Evolutionary conservation across 2,888 invertebrate genomes (phyloP).

Genomic region (Dilophus febrilis): DNA sequence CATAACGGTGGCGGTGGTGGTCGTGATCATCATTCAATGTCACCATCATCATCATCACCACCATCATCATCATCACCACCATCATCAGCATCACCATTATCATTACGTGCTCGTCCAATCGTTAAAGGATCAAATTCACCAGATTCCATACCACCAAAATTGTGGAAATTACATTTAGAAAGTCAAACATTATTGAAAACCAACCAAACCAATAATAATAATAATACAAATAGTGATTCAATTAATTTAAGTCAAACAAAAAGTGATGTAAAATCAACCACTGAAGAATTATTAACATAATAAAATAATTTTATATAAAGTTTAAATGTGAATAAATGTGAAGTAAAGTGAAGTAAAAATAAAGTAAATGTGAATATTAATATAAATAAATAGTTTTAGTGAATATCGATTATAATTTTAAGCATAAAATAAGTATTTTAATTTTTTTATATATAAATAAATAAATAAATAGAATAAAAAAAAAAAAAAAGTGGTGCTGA

Average conservation of each 20-base stretch:
- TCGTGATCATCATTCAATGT: constrained; percentile 1
- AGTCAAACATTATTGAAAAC: constrained; percentile 5
- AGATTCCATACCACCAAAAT: constrained; percentile 1
- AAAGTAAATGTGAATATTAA: neutral
- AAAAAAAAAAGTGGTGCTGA: too few species aligned
- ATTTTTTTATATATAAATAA: too few species aligned
- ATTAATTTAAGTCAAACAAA: too few species aligned
- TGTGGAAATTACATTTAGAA: constrained; percentile 7
- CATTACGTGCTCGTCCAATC: neutral
- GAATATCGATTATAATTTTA: too few species aligned
- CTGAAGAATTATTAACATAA: constrained; percentile 6
- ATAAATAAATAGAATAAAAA: too few species aligned
- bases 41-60: neutral
- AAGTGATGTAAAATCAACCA: constrained; percentile 2
- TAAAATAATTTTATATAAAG: too few species aligned
- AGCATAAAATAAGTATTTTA: too few species aligned
- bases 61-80: neutral
- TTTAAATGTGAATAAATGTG: too few species aligned
- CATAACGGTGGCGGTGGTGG: constrained; percentile 4
- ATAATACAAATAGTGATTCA: too few species aligned
- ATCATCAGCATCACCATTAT: too few species aligned
- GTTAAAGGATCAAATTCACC: neutral
- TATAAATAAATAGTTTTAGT: too few species aligned
- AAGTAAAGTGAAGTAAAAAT: neutral
- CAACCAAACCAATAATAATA: neutral